Conservation (phyloP, 2,113 vertebrate species). For the Catharus minimus region DNA sequence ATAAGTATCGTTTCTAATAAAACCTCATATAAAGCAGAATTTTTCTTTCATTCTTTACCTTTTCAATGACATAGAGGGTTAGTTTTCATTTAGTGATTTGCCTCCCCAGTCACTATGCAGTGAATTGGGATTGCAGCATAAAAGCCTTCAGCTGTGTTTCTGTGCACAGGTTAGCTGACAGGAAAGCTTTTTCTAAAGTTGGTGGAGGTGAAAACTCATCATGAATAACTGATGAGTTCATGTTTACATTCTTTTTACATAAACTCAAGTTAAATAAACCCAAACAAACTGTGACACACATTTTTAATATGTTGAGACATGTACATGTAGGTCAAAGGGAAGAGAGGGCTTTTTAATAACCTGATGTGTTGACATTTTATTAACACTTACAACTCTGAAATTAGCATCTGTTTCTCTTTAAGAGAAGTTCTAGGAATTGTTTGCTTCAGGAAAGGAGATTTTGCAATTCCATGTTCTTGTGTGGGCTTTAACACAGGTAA, state of each 20-base stretch:
- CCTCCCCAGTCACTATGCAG: fast-evolving
- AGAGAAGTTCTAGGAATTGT: neutral
- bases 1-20: neutral
- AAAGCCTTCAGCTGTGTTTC: neutral
- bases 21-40: neutral
- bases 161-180: neutral
- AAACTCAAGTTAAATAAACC: neutral
- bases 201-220: neutral
- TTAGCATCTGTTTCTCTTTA: neutral
- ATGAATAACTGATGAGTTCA: neutral
- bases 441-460: neutral
- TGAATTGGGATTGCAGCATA: neutral
- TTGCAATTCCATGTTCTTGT: neutral
- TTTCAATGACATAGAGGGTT: neutral
- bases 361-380: neutral
- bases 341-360: neutral
- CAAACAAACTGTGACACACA: neutral
- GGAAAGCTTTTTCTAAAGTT: neutral
- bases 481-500: neutral
- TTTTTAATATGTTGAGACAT: neutral
- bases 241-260: neutral
- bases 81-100: neutral
- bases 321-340: neutral
- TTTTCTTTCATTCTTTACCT: neutral
- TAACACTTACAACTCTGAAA: neutral